phyloP scores from a whole-genome alignment of 2,888 invertebrate genomes.

The Portevinia maculata region DNA sequence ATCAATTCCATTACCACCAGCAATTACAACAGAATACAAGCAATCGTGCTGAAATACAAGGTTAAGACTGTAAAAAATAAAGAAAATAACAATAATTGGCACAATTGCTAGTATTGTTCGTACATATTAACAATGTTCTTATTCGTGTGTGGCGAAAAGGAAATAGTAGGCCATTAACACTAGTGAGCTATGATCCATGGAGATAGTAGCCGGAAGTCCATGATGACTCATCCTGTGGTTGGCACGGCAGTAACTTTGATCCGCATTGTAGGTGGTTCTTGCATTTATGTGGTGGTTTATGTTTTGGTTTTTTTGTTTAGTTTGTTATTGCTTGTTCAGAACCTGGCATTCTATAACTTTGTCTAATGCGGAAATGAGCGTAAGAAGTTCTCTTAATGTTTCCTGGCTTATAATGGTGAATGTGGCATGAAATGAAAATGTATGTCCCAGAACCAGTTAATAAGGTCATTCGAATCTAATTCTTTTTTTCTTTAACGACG shows the following conservation, averaged over 20 bases:
- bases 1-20: slow-evolving; percentile 67
- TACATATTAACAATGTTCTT: slow-evolving; percentile 68
- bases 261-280: slow-evolving; percentile 6
- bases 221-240: slow-evolving; percentile 49
- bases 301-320: not conserved
- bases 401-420: not conserved
- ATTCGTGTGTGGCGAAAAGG: slow-evolving; percentile 71
- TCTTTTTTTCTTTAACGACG: too few relatives aligned
- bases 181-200: slow-evolving; percentile 54
- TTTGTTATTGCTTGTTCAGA: slow-evolving; percentile 2
- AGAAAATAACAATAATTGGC: slow-evolving; percentile 71
- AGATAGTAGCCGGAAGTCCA: slow-evolving; percentile 53
- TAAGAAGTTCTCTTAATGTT: slow-evolving; percentile 20
- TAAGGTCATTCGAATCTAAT: too few relatives aligned
- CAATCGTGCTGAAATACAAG: slow-evolving; percentile 67
- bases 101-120: slow-evolving; percentile 68
- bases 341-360: slow-evolving; percentile 13
- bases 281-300: not conserved
- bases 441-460: too few relatives aligned
- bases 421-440: not conserved
- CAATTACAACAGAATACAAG: slow-evolving; percentile 61
- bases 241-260: not conserved
- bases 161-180: slow-evolving; percentile 74
- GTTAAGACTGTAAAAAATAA: slow-evolving; percentile 67
- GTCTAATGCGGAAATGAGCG: slow-evolving; percentile 40